Evolutionary conservation across 2,888 invertebrate genomes (phyloP), one percentile per base, ranked within the genome.

Genomic region (Nephrocerus scutellatus): DNA sequence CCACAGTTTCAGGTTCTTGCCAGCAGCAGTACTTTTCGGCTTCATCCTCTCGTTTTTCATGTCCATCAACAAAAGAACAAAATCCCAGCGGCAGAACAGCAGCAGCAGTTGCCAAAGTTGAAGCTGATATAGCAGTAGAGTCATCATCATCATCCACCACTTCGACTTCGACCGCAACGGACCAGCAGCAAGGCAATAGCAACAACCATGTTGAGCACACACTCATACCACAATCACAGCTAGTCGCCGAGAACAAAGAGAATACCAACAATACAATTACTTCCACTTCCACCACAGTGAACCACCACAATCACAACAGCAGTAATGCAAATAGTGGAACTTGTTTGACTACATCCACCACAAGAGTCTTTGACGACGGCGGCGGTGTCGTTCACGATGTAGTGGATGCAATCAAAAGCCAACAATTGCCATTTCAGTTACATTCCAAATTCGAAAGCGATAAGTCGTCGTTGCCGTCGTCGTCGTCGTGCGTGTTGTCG

Each of bases 371-470:
- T n/a, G n/a, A n/a, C n/a, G n/a, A n/a, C n/a, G n/a, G n/a, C n/a
- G n/a, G n/a, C n/a, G n/a, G n/a, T n/a, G n/a, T n/a, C n/a, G n/a
- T n/a, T n/a, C n/a, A n/a, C n/a, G n/a, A n/a, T n/a, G n/a, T n/a
- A n/a, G n/a, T n/a, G n/a, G n/a, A n/a, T n/a, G n/a, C n/a, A n/a
- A n/a, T n/a, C n/a, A n/a, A n/a, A n/a, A n/a, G n/a, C n/a, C n/a
- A n/a, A n/a, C n/a, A n/a, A n/a, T n/a, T n/a, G n/a, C n/a, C n/a
- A n/a, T n/a, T 56, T 61, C 66, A 64, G 57, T 66, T 59, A 53
- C 53, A 60, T 59, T 59, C 59, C 59, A 64, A 59, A 55, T 58
- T 58, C 62, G 66, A 63, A 55, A 57, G 53, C 54, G 64, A 59
- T 40, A 59, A 55, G 55, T 55, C 37, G 37, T 38, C 49, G 53